phyloP scores from a whole-genome alignment of 2,113 vertebrate species.

The Rallus limicola region DNA sequence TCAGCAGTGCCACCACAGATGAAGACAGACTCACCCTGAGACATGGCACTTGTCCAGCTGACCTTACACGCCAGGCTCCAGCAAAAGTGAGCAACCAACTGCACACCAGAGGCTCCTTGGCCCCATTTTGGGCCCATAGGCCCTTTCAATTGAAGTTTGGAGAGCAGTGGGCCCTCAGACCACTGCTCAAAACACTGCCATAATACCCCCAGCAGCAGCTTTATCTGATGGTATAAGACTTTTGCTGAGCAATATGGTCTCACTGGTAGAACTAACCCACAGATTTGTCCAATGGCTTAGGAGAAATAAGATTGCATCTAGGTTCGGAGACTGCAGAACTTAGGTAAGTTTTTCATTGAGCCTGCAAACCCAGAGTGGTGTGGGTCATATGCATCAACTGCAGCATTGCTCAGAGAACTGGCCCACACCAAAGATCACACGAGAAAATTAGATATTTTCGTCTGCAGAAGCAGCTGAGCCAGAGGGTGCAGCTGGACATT shows the following conservation, averaged over 20 bases:
- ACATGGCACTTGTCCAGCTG: rapidly evolving
- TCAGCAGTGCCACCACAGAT: rapidly evolving
- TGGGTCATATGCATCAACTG: rapidly evolving
- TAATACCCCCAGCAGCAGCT: neutral
- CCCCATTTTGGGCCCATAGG: rapidly evolving
- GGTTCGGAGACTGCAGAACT: too few relatives aligned
- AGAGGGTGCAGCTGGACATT: neutral
- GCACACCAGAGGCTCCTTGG: rapidly evolving
- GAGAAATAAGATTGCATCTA: neutral
- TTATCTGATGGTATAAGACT: rapidly evolving
- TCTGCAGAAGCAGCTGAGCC: neutral
- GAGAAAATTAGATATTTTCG: neutral
- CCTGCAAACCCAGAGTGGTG: neutral
- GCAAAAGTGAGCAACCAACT: rapidly evolving
- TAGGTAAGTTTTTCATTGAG: neutral
- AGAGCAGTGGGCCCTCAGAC: rapidly evolving
- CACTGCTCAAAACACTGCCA: neutral
- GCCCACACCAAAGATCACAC: too few relatives aligned
- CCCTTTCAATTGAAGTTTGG: neutral
- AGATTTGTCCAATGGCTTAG: neutral
- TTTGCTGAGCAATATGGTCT: rapidly evolving
- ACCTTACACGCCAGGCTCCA: too few relatives aligned
- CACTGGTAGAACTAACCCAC: neutral
- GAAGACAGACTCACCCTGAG: neutral
- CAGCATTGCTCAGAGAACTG: rapidly evolving